Evolutionary conservation across 2,113 vertebrate species (phyloP), one percentile per base, ranked within the genome.

Genomic region (Ardeotis arabs): DNA sequence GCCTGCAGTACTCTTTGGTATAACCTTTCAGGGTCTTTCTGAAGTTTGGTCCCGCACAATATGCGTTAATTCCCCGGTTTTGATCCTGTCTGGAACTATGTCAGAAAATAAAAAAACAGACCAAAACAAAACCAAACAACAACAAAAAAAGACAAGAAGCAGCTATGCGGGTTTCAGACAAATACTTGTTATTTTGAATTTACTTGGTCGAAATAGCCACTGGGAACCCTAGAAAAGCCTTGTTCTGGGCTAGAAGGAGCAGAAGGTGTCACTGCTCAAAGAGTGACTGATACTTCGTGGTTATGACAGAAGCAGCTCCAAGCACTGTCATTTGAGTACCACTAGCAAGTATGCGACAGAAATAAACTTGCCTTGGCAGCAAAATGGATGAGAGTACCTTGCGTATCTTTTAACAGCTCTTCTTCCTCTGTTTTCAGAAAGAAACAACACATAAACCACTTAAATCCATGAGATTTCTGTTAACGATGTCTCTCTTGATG

Each of bases 301-400:
- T 62, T 92, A 49, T 94, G 91, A 94, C 94, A 96, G 84, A 87
- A 94, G 63, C 59, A 91, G 92, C 94, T 94, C 49, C 64, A 82
- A 97, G 84, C 95, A 72, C 37, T 59, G 47, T 59, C 41, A 63
- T 94, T 81, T 89, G 83, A 95, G 85, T 69, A 73, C 59, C n/a
- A 67, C 52, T 85, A 78, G 66, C 27, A 96, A 84, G 86, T 86
- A 90, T 19, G 37, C 52, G 24, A 29, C 47, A 88, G 84, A 93
- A 93, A 70, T 72, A 84, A 93, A 85, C 81, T 78, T 83, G 76
- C 17, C 9, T 82, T 94, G 78, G 88, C 81, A 92, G 83, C 15
- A 91, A 91, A 90, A 78, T 8, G 52, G 79, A 47, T 24, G 33
- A 87, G 31, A 81, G 44, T 73, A 47, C n/a, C 27, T 74, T 78